Evolutionary conservation across 1,140 invertebrate genomes (phyloP).

Genomic region (Druon quercuslanigerum): DNA sequence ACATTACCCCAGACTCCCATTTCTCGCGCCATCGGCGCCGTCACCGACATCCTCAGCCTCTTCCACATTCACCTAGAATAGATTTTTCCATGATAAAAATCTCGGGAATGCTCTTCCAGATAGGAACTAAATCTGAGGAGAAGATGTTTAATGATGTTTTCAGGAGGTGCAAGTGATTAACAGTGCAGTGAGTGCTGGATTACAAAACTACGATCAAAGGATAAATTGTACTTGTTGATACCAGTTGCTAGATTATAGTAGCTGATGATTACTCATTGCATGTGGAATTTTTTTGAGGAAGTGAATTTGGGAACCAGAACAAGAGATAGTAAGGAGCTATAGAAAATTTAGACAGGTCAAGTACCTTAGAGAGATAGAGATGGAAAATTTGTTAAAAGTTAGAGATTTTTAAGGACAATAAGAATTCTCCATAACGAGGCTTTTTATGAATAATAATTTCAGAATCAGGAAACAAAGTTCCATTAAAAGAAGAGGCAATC

Average conservation of each 20-base stretch:
- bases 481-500: too few relatives aligned
- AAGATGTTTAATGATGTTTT: neutral
- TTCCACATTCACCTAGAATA: conserved; percentile 38
- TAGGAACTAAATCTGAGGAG: neutral
- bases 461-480: too few relatives aligned
- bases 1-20: neutral
- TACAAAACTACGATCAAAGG: neutral
- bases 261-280: too few relatives aligned
- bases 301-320: too few relatives aligned
- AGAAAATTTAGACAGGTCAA: too few relatives aligned
- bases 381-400: too few relatives aligned
- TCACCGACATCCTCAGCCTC: conserved; percentile 23
- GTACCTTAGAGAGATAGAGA: too few relatives aligned
- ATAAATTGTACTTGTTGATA: neutral
- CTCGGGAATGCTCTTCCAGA: neutral
- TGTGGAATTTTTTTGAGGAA: too few relatives aligned
- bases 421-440: too few relatives aligned
- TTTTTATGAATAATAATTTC: too few relatives aligned
- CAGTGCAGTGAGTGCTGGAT: conserved; percentile 15
- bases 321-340: too few relatives aligned
- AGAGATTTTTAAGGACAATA: too few relatives aligned
- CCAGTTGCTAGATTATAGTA: neutral
- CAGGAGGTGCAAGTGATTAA: neutral
- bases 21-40: conserved; percentile 24
- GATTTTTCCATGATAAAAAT: conserved; percentile 34